These are phyloP conservation scores for Vulpes ferrilata DNA, from an alignment of 2,113 vertebrate genomes.

Conservation along the genomic window DNA sequence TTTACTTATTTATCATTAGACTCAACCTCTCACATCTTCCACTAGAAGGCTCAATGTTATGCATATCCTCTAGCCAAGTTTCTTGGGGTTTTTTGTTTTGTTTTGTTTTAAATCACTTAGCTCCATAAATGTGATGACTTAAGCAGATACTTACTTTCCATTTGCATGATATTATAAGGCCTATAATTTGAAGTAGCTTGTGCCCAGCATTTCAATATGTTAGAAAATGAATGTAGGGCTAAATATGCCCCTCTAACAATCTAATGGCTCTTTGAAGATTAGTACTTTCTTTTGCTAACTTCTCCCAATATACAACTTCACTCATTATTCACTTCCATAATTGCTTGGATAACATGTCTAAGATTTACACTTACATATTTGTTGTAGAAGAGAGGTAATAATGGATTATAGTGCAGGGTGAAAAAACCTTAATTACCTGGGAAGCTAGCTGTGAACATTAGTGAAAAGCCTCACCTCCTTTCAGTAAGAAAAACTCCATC, in stretches of 20 bases:
- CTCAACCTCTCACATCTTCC: neutral
- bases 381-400: neutral
- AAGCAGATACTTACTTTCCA: neutral
- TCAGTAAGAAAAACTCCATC: neutral
- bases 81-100: neutral
- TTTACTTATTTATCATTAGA: conserved; percentile 5
- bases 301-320: neutral
- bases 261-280: neutral
- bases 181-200: conserved; percentile 31
- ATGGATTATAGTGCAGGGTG: neutral
- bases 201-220: neutral
- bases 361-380: neutral
- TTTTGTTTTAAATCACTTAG: conserved; percentile 25
- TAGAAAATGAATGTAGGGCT: neutral
- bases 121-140: neutral
- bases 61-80: neutral
- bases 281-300: neutral
- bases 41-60: neutral
- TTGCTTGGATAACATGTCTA: neutral
- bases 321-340: neutral
- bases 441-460: neutral
- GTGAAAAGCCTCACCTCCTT: neutral
- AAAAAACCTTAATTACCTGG: neutral
- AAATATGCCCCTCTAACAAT: neutral
- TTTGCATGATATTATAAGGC: neutral